These are phyloP conservation scores for Micrasema minimum DNA, from an alignment of 1,140 invertebrate species.

Conservation along the genomic window DNA sequence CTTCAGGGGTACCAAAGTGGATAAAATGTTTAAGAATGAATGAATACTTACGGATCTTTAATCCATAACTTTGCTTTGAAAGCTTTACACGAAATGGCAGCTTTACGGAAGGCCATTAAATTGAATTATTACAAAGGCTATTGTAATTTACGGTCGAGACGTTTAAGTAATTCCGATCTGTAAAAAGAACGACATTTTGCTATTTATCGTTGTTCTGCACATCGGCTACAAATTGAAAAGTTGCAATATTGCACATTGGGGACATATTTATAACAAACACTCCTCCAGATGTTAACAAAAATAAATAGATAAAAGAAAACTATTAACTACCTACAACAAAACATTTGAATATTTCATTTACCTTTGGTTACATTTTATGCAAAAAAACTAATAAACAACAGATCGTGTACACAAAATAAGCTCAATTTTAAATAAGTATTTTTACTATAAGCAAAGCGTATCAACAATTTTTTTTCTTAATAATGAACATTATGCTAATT, in stretches of 20 bases:
- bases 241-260: background rate
- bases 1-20: background rate
- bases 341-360: too few relatives aligned
- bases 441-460: too few relatives aligned
- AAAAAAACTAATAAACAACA: too few relatives aligned
- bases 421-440: too few relatives aligned
- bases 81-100: slow-evolving; percentile 36
- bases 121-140: slow-evolving; percentile 30
- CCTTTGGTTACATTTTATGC: too few relatives aligned
- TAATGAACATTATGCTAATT: too few relatives aligned
- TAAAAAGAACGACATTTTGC: slow-evolving; percentile 15
- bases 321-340: too few relatives aligned
- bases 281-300: too few relatives aligned
- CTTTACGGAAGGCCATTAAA: slow-evolving; percentile 30
- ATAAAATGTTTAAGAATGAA: slow-evolving; percentile 22
- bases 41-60: slow-evolving; percentile 25
- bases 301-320: too few relatives aligned
- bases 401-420: too few relatives aligned
- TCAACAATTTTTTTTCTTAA: too few relatives aligned
- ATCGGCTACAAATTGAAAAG: slow-evolving; percentile 13
- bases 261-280: too few relatives aligned
- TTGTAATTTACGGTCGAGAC: slow-evolving; percentile 24
- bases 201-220: slow-evolving; percentile 33
- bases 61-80: slow-evolving; percentile 29
- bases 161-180: slow-evolving; percentile 38